phyloP scores from a whole-genome alignment of 64 coral and sea anemone species.

The Montipora sp. region DNA sequence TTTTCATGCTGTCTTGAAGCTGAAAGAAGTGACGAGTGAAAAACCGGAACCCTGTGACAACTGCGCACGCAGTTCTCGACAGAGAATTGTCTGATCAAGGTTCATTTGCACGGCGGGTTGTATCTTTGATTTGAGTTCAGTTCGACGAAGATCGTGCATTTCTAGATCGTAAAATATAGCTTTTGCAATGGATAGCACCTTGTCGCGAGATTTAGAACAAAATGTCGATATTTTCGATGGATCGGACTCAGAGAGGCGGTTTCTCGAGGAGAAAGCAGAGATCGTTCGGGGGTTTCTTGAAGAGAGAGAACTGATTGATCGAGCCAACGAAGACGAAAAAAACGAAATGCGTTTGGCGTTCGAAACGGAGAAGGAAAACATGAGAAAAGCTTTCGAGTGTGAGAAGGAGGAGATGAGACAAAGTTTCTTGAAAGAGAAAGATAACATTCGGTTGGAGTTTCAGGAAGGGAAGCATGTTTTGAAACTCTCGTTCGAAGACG shows the following conservation, averaged over 20 bases:
- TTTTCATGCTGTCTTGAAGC: not conserved
- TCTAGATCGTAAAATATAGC: not conserved
- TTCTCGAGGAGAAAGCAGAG: slow-evolving; percentile 95
- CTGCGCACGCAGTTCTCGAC: slow-evolving; percentile 24
- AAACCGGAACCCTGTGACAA: not conserved
- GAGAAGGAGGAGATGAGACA: slow-evolving; percentile 96
- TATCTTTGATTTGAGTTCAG: not conserved
- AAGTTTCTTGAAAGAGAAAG: slow-evolving; percentile 94
- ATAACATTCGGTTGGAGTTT: slow-evolving; percentile 92
- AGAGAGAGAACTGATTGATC: slow-evolving; percentile 80
- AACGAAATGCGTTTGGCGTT: slow-evolving; percentile 84
- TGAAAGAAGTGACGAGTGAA: not conserved
- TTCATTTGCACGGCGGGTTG: not conserved
- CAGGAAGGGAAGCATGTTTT: slow-evolving; percentile 97
- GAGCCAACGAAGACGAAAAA: slow-evolving; percentile 85
- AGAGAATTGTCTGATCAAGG: slow-evolving; percentile 6
- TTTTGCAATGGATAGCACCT: not conserved
- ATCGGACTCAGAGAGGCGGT: slow-evolving; percentile 31
- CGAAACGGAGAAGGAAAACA: slow-evolving; percentile 91
- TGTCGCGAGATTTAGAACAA: not conserved
- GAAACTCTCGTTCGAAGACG: slow-evolving; percentile 94
- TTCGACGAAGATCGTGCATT: not conserved
- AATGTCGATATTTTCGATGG: not conserved
- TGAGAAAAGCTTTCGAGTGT: slow-evolving; percentile 84
- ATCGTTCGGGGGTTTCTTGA: slow-evolving; percentile 94